Conservation (phyloP, 2,888 invertebrate species). For the Empis stercorea region DNA sequence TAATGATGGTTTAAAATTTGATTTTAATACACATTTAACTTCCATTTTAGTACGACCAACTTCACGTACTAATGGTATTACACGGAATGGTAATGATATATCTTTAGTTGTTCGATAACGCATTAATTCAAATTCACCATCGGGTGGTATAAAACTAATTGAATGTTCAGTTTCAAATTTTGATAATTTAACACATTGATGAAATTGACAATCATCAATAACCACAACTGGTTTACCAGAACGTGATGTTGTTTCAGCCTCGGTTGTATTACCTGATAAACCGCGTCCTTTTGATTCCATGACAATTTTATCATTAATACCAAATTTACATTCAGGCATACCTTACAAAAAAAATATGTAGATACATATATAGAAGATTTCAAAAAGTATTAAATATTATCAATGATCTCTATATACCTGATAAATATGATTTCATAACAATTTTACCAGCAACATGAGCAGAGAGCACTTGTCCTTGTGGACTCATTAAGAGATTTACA, state of each 20-base stretch:
- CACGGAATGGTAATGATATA: conserved; percentile 97
- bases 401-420: conserved; percentile 39
- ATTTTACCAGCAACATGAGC: conserved; percentile 99
- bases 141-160: conserved; percentile 99
- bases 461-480: conserved; percentile 96
- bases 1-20: conserved; percentile 96
- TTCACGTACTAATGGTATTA: conserved; percentile 95
- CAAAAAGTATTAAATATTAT: no score
- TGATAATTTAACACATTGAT: conserved; percentile 98
- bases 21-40: conserved; percentile 97
- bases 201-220: conserved; percentile 99
- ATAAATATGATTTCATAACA: conserved; percentile 98
- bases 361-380: no score
- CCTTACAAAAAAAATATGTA: conserved; percentile 42
- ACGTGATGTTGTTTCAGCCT: conserved; percentile 68
- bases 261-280: conserved; percentile 48
- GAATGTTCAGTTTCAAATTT: conserved; percentile 99
- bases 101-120: conserved; percentile 99
- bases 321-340: conserved; percentile 99
- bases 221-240: conserved; percentile 98
- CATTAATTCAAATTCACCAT: conserved; percentile 99
- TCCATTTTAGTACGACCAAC: conserved; percentile 99
- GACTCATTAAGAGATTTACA: conserved; percentile 98
- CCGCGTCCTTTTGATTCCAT: conserved; percentile 89
- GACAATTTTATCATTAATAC: conserved; percentile 98